Evolutionary conservation across 2,888 invertebrate species (phyloP), one percentile per base, ranked within the genome.

Genomic region (Gibbula magus): DNA sequence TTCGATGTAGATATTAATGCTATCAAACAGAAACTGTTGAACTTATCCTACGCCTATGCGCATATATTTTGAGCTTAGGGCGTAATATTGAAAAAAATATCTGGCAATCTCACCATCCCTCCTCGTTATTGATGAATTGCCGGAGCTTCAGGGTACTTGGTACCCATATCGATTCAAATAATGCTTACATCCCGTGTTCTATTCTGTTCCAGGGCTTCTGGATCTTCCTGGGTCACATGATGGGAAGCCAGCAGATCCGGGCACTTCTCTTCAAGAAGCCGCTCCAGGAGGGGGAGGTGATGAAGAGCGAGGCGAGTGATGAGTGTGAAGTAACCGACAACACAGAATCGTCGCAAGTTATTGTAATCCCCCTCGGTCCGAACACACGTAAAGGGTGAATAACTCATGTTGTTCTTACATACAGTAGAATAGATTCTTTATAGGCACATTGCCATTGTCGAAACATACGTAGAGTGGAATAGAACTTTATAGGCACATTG

Each of bases 171-270:
- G n/a, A n/a, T n/a, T n/a, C n/a, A n/a, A n/a, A n/a, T n/a, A n/a
- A n/a, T n/a, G n/a, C n/a, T n/a, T n/a, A n/a, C n/a, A n/a, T n/a
- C n/a, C n/a, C n/a, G n/a, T n/a, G n/a, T n/a, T n/a, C 75, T 16
- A 20, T 45, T n/a, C 8, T 18, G 32, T 22, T 52, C 0, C 77
- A 84, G 84, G 84, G 84, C 10, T 66, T 82, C 54, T 74, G 79
- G 45, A 81, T 84, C 53, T 77, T 84, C 39, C n/a, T 80, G 0
- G 61, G 81, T 32, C 84, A 84, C 80, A 84, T 84, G 84, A 53
- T 84, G 81, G 80, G 79, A 61, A 84, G 84, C 32, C 39, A 74
- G 16, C 84, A 82, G 79, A 82, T 84, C 76, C 70, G 81, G 13
- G 66, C 73, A 1, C 81, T 84, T 4, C 81, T 84, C 16, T 76